Evolutionary conservation across 2,888 invertebrate species (phyloP), one percentile per base, ranked within the genome.

Genomic region (Polylopha cassiicola): DNA sequence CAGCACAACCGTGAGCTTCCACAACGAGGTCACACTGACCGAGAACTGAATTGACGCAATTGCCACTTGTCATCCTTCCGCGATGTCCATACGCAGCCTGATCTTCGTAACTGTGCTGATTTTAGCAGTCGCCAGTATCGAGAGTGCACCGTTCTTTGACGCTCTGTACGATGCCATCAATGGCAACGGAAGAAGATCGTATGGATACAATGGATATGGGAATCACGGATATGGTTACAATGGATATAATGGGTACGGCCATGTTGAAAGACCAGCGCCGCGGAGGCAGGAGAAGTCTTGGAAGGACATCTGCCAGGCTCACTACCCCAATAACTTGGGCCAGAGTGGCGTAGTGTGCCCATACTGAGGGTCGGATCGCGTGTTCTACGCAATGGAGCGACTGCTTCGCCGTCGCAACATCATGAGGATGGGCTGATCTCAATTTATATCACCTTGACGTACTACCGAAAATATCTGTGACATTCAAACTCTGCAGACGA

Each of bases 301-400:
- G 73, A 90, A 89, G 59, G 88, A 90, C 32, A 89, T 93, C 48
- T 93, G 93, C 61, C 85, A 89, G 39, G 88, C 92, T 4, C 88
- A 91, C 48, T 89, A 76, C 86, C 91, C 54, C 76, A 87, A 69
- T 57, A 87, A 90, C 0, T 56, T 60, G 15, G 89, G 72, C 46
- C 86, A 89, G 0, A 86, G 88, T 0, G 89, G 87, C 26, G 88
- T 90, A 15, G 80, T 89, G 44, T 91, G 91, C 66, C 89, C 89
- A 38, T 89, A 87, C 77, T 88, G 78, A 85, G 80, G 80, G 72
- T 80, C 80, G 56, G 77, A 75, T 70, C 85, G 85, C 85, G 85
- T 84, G 84, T 82, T 84, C 85, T 82, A 80, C 81, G 81, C 80
- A 61, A 73, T 84, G 79, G 74, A 82, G 76, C 80, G 84, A 31